Evolutionary conservation across 2,797 vertebrate species (phyloP).

Genomic region (Argentina silus): DNA sequence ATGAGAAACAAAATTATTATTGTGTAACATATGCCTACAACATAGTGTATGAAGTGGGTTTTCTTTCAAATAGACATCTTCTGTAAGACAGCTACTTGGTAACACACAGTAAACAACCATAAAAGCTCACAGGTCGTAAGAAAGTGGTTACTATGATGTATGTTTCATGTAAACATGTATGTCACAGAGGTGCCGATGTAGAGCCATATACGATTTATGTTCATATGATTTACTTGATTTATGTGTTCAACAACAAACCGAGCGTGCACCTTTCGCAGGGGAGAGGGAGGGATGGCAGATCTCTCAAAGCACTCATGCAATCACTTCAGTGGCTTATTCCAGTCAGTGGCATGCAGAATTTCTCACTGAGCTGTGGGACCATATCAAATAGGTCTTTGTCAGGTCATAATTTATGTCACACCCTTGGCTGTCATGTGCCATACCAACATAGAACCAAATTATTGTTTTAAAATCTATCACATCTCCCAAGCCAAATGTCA

Average conservation of each 20-base stretch:
- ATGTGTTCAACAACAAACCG: background rate
- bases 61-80: no score
- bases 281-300: background rate
- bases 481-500: no score
- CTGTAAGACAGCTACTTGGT: no score
- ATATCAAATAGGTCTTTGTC: constrained; percentile 21
- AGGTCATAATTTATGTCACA: constrained; percentile 17
- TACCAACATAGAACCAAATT: background rate
- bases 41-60: no score
- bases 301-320: background rate
- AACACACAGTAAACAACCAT: no score
- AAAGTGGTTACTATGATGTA: no score
- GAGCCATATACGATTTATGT: background rate
- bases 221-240: no score
- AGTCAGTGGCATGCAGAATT: constrained; percentile 61
- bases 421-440: background rate
- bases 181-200: background rate
- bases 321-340: background rate
- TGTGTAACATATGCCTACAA: background rate
- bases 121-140: no score
- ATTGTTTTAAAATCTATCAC: no score
- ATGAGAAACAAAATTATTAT: no score
- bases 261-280: background rate
- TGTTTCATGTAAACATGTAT: no score
- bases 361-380: constrained; percentile 50